These are phyloP conservation scores for Rhagonycha lutea DNA, from an alignment of 2,888 invertebrate species.

Conservation along the genomic window DNA sequence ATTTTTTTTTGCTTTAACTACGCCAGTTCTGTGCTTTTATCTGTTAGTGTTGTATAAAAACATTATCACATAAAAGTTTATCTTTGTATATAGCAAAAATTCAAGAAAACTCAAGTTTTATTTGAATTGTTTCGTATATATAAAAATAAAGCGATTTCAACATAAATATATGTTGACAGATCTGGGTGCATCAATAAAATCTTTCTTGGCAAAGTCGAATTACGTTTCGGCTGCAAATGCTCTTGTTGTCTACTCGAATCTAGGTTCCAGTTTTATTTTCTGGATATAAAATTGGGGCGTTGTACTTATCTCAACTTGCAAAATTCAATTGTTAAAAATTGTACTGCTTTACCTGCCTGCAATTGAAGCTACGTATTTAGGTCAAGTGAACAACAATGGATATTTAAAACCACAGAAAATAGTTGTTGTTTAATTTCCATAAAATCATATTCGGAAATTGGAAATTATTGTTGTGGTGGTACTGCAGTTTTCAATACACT, in stretches of 20 bases:
- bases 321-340: not conserved
- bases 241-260: not conserved
- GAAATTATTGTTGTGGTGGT: not conserved
- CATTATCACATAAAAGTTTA: not conserved
- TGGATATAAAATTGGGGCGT: not conserved
- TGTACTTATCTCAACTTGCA: not conserved
- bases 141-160: not conserved
- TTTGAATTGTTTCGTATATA: not conserved
- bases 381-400: not conserved
- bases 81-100: not conserved
- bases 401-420: not conserved
- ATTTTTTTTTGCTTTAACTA: not conserved
- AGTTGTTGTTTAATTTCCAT: not conserved
- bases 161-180: slow-evolving; percentile 9
- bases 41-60: not conserved
- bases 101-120: not conserved
- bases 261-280: not conserved
- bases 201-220: slow-evolving; percentile 1
- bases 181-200: slow-evolving; percentile 12
- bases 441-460: not conserved
- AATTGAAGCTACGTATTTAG: not conserved
- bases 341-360: not conserved
- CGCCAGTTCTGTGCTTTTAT: not conserved
- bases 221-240: slow-evolving; percentile 1
- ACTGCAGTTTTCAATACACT: not conserved